phyloP scores from a whole-genome alignment of 2,888 invertebrate species.

The Thera britannica region DNA sequence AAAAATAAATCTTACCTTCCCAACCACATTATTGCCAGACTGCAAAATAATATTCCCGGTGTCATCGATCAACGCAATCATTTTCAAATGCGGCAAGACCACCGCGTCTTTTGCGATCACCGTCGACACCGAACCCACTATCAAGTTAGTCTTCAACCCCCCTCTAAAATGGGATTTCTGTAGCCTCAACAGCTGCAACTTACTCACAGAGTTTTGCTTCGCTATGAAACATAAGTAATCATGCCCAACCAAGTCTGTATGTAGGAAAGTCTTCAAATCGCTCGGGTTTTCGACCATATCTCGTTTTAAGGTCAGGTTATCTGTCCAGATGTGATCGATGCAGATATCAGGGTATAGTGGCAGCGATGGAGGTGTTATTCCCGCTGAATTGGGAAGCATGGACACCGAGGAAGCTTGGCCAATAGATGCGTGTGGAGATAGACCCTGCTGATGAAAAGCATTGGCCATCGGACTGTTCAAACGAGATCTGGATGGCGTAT shows the following conservation, averaged over 20 bases:
- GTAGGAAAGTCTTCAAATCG: conserved; percentile 89
- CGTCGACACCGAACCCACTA: conserved; percentile 89
- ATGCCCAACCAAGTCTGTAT: conserved; percentile 94
- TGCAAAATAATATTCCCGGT: conserved; percentile 92
- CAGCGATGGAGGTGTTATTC: conserved; percentile 83
- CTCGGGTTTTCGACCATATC: conserved; percentile 67
- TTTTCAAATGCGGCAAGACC: conserved; percentile 90
- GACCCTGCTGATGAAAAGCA: conserved; percentile 74
- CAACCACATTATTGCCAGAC: conserved; percentile 92
- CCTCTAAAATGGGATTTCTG: conserved; percentile 85
- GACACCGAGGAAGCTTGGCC: conserved; percentile 77
- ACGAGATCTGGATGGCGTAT: conserved; percentile 67
- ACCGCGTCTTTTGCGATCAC: conserved; percentile 94
- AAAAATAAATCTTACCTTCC: conserved; percentile 81
- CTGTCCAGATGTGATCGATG: conserved; percentile 96
- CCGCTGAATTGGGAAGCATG: conserved; percentile 75
- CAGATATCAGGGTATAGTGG: conserved; percentile 94
- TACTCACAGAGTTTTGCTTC: conserved; percentile 71
- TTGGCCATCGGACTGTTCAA: conserved; percentile 78
- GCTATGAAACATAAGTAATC: conserved; percentile 91
- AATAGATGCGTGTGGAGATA: conserved; percentile 77
- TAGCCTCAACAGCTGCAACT: conserved; percentile 88
- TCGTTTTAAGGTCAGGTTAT: conserved; percentile 78
- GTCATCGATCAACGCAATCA: conserved; percentile 93
- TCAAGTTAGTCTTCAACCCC: conserved; percentile 85